Base-by-base conservation (phyloP, 2,797 vertebrate species). In the Micropoecilia bifurca region DNA sequence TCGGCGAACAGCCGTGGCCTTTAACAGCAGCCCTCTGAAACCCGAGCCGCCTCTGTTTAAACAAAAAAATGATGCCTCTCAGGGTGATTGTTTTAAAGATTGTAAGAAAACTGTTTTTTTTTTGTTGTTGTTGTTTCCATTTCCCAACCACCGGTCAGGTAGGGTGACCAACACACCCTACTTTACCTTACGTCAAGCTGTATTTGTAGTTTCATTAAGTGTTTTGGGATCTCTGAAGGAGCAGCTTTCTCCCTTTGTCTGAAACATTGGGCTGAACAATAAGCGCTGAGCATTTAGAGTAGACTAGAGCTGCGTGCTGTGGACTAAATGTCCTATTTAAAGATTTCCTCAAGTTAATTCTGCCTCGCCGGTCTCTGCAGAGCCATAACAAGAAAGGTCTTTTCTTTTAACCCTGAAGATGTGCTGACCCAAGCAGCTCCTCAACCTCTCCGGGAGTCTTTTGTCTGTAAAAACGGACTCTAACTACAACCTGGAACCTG, bases 381-480 rank as follows among this genome's bases (percentile, higher is more conserved):
- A 41, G 47, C 73, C 73, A 78, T 76, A 89, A 87, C 77, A 78
- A 80, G 73, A 85, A 76, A 71, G 66, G 72, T 73, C 47, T 79
- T n/a, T 76, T 71, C 53, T 74, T 69, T 88, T 75, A 85, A 83
- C 47, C 83, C 20, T 1, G 33, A 28, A 76, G 77, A 88, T 87
- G 74, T 66, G 82, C 82, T 90, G 85, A 89, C 77, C 84, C 48
- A 76, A 69, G 82, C 81, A 82, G 53, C 25, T 74, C 39, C 28
- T 0, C 0, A 30, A 75, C 14, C 77, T 36, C 74, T 6, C n/a
- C n/a, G 53, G 63, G 68, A 83, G 76, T 53, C 0, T 77, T 78
- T 75, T 47, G 71, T 68, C 73, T 53, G 10, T 41, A 48, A 79
- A 57, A 85, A 80, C 33, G 0, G 53, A 8, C 12, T 28, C 59